A percentile compares a stretch with the other conserved stretches of the same genome.
phyloP scores from a whole-genome alignment of 2,888 invertebrate species.

The Lasioglossum vierecki region DNA sequence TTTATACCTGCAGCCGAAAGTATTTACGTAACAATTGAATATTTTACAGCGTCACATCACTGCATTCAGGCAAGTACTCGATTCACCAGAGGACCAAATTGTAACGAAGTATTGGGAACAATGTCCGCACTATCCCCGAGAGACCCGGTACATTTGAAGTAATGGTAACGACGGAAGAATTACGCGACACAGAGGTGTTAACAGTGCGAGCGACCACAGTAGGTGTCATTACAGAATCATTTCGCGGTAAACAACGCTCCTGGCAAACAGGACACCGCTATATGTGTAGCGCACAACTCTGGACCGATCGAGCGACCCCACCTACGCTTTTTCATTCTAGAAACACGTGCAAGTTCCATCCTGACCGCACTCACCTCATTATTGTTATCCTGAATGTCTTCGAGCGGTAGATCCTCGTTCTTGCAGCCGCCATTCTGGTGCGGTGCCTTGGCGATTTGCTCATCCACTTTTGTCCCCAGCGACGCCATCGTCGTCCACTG shows the following conservation, averaged over 20 bases:
- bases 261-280: background rate
- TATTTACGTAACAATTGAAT: background rate
- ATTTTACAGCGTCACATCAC: background rate
- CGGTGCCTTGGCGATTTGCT: conserved; percentile 39
- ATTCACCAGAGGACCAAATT: background rate
- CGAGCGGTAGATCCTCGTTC: conserved; percentile 65
- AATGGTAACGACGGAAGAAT: background rate
- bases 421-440: conserved; percentile 67
- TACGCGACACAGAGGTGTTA: background rate
- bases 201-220: background rate
- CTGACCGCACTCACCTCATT: conserved; percentile 64
- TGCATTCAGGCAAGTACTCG: background rate
- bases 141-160: background rate
- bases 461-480: conserved; percentile 57
- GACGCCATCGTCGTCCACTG: conserved; percentile 70
- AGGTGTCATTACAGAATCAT: background rate
- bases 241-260: background rate
- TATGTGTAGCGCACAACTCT: background rate
- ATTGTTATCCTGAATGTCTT: conserved; percentile 62
- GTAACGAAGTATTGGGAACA: background rate
- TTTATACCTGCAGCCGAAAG: background rate
- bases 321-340: background rate
- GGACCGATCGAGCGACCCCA: background rate
- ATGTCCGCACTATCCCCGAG: background rate
- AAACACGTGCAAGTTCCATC: background rate